phyloP scores from a whole-genome alignment of 2,797 vertebrate species.

The Danio choprae region DNA sequence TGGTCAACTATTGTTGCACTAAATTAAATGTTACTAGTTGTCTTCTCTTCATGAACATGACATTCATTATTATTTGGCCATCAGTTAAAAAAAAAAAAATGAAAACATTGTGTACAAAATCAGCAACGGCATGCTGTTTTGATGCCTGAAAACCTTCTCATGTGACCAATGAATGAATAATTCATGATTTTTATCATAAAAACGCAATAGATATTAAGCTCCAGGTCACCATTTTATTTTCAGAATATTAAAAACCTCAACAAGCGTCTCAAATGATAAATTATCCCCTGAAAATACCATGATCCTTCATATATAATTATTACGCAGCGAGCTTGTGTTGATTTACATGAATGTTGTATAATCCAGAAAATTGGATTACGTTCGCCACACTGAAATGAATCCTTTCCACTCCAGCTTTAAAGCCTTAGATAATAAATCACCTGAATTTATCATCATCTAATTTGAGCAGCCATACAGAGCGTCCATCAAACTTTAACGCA shows the following conservation, averaged over 20 bases:
- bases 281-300: background rate
- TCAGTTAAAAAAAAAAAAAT: too few species aligned
- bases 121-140: too few species aligned
- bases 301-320: conserved; percentile 18
- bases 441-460: background rate
- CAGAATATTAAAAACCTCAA: conserved; percentile 3
- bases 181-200: too few species aligned
- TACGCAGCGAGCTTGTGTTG: conserved; percentile 10
- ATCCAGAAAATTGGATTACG: conserved; percentile 43
- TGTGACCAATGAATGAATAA: too few species aligned
- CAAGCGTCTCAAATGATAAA: background rate
- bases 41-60: too few species aligned
- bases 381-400: background rate
- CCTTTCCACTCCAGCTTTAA: background rate
- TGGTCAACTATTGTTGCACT: too few species aligned
- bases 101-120: too few species aligned
- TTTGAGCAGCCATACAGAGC: background rate
- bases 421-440: conserved; percentile 5
- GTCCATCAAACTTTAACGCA: conserved; percentile 5
- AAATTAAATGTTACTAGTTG: too few species aligned
- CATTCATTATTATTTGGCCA: too few species aligned
- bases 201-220: background rate
- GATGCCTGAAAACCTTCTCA: too few species aligned
- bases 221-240: background rate
- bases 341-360: conserved; percentile 35